phyloP scores from a whole-genome alignment of 1,140 invertebrate species.

The Lucilia sericata region DNA sequence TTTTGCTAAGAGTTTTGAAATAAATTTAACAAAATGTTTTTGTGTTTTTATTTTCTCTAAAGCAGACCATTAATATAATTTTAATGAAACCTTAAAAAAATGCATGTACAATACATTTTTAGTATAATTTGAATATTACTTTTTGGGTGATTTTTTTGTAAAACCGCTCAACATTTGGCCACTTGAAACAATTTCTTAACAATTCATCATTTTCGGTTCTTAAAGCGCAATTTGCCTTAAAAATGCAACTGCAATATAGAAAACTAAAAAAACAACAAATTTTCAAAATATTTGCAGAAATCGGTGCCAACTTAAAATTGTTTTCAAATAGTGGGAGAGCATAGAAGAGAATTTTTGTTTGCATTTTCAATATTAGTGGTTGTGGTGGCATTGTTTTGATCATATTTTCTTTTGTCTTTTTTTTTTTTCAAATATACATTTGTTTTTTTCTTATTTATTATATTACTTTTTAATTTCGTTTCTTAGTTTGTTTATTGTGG shows the following conservation, averaged over 20 bases:
- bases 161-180: no score
- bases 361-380: neutral
- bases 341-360: no score
- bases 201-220: neutral
- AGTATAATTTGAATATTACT: neutral
- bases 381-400: neutral
- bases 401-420: conserved; percentile 5
- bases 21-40: no score
- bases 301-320: conserved; percentile 3
- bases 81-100: no score
- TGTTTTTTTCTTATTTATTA: neutral
- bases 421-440: neutral
- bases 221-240: neutral
- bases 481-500: conserved; percentile 14
- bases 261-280: neutral
- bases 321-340: neutral
- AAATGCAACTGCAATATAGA: neutral
- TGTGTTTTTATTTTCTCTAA: no score
- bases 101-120: neutral
- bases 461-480: neutral
- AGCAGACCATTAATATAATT: no score
- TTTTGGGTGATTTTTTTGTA: neutral
- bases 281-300: neutral
- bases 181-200: neutral
- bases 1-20: no score